Conservation (phyloP, 2,113 vertebrate genomes). For the Pandion haliaetus region DNA sequence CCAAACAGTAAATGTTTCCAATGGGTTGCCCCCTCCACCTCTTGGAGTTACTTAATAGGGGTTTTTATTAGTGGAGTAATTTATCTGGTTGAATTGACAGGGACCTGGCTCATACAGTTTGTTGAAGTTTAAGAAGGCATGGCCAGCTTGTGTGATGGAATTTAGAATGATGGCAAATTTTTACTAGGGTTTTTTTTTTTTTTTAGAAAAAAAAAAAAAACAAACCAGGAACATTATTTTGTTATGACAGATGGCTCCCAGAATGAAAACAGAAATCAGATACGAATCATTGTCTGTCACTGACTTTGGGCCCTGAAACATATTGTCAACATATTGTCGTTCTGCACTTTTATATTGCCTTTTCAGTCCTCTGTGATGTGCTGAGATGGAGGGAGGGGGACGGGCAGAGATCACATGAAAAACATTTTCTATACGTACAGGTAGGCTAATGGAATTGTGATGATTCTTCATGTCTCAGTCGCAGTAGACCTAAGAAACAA, state of each 20-base stretch:
- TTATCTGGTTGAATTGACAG: not conserved
- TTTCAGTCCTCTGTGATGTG: not conserved
- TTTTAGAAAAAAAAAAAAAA: not conserved
- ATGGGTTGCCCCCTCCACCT: not conserved
- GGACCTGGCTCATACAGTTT: not conserved
- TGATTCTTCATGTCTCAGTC: not conserved
- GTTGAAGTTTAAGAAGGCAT: not conserved
- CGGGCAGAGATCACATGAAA: not conserved
- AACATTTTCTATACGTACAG: not conserved
- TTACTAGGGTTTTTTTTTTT: not conserved
- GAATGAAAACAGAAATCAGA: not conserved
- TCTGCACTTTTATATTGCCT: not conserved
- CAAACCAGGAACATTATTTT: not conserved
- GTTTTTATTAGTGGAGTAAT: not conserved
- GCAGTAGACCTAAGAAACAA: not conserved
- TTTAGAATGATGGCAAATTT: not conserved
- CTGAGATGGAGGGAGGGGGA: not conserved
- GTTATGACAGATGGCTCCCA: not conserved
- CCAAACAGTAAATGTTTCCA: slow-evolving; percentile 85
- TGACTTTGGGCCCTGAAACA: not conserved
- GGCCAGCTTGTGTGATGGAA: not conserved
- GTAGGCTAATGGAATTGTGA: not conserved
- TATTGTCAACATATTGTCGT: not conserved
- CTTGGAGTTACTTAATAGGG: not conserved
- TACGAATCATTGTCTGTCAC: not conserved